A percentile compares a stretch with the other conserved stretches of the same genome.
phyloP scores from a whole-genome alignment of 2,888 invertebrate species.

The Cataglyphis livida region DNA sequence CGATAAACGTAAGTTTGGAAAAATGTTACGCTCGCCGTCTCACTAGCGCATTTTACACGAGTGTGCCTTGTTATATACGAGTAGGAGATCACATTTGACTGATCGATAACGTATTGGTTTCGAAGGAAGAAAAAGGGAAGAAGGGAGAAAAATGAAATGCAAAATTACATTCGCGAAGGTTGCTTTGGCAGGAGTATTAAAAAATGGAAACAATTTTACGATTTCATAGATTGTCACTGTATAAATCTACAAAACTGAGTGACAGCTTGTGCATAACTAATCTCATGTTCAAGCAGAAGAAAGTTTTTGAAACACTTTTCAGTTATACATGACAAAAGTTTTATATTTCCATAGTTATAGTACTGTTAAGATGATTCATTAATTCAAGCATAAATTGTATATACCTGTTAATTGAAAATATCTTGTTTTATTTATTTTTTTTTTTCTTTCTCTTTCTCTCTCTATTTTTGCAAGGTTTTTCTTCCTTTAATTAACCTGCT shows the following conservation, averaged over 20 bases:
- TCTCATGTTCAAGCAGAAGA: slow-evolving; percentile 3
- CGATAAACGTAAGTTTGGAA: slow-evolving; percentile 37
- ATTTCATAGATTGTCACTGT: not conserved
- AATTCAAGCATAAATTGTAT: not conserved
- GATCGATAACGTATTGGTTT: slow-evolving; percentile 34
- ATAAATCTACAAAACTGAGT: slow-evolving; percentile 17
- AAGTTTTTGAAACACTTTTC: slow-evolving; percentile 1
- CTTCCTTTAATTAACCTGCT: not conserved
- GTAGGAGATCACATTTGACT: slow-evolving; percentile 24
- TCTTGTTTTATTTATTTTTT: not conserved
- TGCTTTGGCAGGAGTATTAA: slow-evolving; percentile 4
- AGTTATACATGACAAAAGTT: slow-evolving; percentile 1
- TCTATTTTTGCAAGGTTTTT: not conserved
- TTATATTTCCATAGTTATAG: not conserved
- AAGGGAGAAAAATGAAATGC: not conserved
- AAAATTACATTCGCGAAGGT: not conserved
- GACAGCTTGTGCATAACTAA: slow-evolving; percentile 24
- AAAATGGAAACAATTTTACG: slow-evolving; percentile 3
- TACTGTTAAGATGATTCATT: slow-evolving; percentile 1
- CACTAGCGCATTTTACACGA: slow-evolving; percentile 23
- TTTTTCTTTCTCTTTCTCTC: not conserved
- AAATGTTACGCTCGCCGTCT: slow-evolving; percentile 25
- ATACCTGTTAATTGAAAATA: no score
- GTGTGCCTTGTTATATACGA: slow-evolving; percentile 10
- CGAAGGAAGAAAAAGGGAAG: not conserved